phyloP scores from a whole-genome alignment of 2,113 vertebrate genomes.

The Rutilus rutilus region DNA sequence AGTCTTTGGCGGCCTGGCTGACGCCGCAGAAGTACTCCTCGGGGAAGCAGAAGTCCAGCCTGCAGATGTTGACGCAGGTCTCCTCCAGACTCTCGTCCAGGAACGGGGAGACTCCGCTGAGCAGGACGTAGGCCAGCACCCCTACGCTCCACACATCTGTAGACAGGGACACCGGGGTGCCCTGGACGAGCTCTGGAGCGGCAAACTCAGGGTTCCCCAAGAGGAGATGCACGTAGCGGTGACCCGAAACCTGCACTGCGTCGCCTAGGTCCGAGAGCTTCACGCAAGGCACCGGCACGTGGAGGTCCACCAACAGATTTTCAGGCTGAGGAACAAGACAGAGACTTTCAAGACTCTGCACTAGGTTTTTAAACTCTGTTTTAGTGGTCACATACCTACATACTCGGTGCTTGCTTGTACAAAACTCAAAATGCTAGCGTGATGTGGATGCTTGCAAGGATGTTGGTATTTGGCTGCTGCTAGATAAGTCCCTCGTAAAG shows the following conservation, averaged over 20 bases:
- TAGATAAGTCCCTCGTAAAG: not conserved
- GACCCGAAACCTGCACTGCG: slow-evolving; percentile 90
- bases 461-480: not conserved
- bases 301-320: slow-evolving; percentile 94
- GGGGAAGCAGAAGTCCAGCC: slow-evolving; percentile 95
- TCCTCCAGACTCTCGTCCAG: slow-evolving; percentile 96
- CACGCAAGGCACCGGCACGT: slow-evolving; percentile 84
- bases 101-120: slow-evolving; percentile 96
- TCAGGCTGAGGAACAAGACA: slow-evolving; percentile 82
- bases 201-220: slow-evolving; percentile 96
- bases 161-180: slow-evolving; percentile 88
- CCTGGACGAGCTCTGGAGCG: slow-evolving; percentile 93
- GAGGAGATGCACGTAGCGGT: slow-evolving; percentile 90
- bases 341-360: not conserved
- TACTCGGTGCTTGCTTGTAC: not conserved
- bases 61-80: slow-evolving; percentile 95
- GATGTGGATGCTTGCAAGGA: not conserved
- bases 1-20: slow-evolving; percentile 91
- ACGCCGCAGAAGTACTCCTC: slow-evolving; percentile 89
- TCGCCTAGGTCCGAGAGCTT: slow-evolving; percentile 95
- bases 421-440: not conserved
- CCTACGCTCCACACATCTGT: slow-evolving; percentile 95
- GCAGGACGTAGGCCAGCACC: slow-evolving; percentile 90
- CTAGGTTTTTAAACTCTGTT: not conserved
- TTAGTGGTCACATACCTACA: not conserved